These are phyloP conservation scores for Pogonomyrmex californicus DNA, from an alignment of 1,140 invertebrate genomes.

Conservation along the genomic window DNA sequence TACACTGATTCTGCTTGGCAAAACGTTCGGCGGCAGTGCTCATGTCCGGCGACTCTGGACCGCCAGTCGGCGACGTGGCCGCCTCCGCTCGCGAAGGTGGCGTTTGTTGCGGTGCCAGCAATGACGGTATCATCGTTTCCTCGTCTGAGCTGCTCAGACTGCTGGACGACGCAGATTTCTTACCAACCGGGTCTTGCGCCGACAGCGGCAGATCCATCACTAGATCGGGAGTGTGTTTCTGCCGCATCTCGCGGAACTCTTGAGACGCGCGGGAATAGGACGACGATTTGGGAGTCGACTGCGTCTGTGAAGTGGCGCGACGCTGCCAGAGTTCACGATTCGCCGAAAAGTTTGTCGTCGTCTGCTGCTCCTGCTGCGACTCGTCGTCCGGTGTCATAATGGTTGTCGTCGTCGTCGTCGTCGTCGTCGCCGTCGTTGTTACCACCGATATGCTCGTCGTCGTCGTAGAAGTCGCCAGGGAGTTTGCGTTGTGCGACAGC, in stretches of 20 bases:
- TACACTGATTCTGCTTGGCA: conserved; percentile 93
- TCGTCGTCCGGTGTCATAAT: conserved; percentile 21
- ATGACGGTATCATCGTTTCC: conserved; percentile 69
- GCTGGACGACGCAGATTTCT: conserved; percentile 85
- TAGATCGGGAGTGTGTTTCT: conserved; percentile 94
- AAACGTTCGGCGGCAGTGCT: conserved; percentile 92
- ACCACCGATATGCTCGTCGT: background rate
- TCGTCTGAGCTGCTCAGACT: conserved; percentile 85
- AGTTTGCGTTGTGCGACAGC: conserved; percentile 61
- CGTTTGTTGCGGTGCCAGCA: conserved; percentile 1
- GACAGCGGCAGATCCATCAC: conserved; percentile 94
- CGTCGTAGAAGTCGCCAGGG: conserved; percentile 48
- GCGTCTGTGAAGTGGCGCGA: conserved; percentile 87
- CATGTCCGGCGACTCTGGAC: conserved; percentile 90
- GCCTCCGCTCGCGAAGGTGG: conserved; percentile 71
- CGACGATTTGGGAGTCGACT: conserved; percentile 81
- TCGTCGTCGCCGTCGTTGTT: conserved; percentile 12
- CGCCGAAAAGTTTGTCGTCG: conserved; percentile 82
- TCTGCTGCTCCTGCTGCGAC: conserved; percentile 54
- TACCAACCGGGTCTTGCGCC: conserved; percentile 86
- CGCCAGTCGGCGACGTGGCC: conserved; percentile 80
- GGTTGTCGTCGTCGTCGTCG: background rate
- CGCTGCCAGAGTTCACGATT: conserved; percentile 90
- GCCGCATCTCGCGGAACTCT: conserved; percentile 87
- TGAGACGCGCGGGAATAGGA: conserved; percentile 82